A percentile compares a stretch with the other conserved stretches of the same genome.
Conservation (phyloP, 1,140 invertebrate species). For the Bactericera cockerelli region DNA sequence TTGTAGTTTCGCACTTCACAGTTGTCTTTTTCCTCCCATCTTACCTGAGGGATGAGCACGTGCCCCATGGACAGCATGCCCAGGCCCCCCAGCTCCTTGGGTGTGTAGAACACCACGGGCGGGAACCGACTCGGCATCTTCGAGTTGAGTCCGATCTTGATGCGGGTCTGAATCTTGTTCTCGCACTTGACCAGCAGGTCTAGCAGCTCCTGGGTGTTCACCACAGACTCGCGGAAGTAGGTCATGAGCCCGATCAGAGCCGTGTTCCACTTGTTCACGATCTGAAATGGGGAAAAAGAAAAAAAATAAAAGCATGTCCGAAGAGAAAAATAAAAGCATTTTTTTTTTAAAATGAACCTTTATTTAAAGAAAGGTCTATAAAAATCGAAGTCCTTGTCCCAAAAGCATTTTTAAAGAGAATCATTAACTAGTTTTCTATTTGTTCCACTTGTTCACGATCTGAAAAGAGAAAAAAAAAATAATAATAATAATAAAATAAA, state of each 20-base stretch:
- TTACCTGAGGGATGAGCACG: slow-evolving; percentile 85
- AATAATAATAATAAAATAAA: too few relatives aligned
- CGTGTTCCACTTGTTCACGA: slow-evolving; percentile 99
- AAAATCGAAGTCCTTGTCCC: too few relatives aligned
- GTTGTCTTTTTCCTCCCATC: too few relatives aligned
- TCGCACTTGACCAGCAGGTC: slow-evolving; percentile 98
- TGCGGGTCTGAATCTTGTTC: slow-evolving; percentile 99
- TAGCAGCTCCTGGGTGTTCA: slow-evolving; percentile 94
- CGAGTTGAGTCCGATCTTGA: slow-evolving; percentile 98
- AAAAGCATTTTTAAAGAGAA: too few relatives aligned
- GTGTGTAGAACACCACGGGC: slow-evolving; percentile 98
- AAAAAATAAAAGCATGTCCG: too few relatives aligned
- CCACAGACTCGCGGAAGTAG: slow-evolving; percentile 97
- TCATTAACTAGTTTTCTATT: too few relatives aligned
- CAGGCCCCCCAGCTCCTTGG: slow-evolving; percentile 89
- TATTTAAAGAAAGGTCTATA: too few relatives aligned
- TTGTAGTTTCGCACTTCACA: too few relatives aligned
- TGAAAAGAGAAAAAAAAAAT: too few relatives aligned
- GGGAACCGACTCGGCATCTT: slow-evolving; percentile 99
- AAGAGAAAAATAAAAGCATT: too few relatives aligned
- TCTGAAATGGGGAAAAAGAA: slow-evolving; percentile 34
- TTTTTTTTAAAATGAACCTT: too few relatives aligned
- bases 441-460: too few relatives aligned
- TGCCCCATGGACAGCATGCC: slow-evolving; percentile 99
- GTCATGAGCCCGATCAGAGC: slow-evolving; percentile 99